Conservation (phyloP, 1,140 invertebrate genomes). For the Cherax quadricarinatus region DNA sequence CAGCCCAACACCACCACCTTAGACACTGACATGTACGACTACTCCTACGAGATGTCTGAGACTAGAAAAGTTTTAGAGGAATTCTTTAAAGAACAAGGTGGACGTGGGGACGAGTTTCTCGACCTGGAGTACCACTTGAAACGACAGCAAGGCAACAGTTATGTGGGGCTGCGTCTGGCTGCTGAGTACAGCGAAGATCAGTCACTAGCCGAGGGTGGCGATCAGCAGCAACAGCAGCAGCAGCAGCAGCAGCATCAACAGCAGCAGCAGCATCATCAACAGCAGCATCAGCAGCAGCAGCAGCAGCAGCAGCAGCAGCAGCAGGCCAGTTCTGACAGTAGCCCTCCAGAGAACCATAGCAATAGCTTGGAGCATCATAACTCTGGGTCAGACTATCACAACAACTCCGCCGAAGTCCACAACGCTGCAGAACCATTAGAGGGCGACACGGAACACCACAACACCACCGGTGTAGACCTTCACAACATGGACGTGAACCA, state of each 20-base stretch:
- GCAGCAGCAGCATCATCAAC: conserved; percentile 27
- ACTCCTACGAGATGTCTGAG: conserved; percentile 93
- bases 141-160: conserved; percentile 85
- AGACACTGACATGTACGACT: conserved; percentile 75
- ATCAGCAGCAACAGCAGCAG: conserved; percentile 20
- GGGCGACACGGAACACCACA: conserved; percentile 3
- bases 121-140: conserved; percentile 87
- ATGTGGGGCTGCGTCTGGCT: conserved; percentile 87
- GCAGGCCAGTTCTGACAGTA: conserved; percentile 16
- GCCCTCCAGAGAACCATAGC: conserved; percentile 47
- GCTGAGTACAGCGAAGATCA: conserved; percentile 79
- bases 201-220: conserved; percentile 49
- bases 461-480: conserved; percentile 24
- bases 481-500: conserved; percentile 9
- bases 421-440: background rate
- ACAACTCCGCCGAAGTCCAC: conserved; percentile 22
- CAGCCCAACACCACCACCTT: conserved; percentile 34
- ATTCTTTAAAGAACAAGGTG: conserved; percentile 88
- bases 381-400: conserved; percentile 40
- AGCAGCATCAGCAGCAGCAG: conserved; percentile 28
- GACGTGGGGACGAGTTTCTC: conserved; percentile 79
- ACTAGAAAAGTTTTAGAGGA: conserved; percentile 93
- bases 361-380: conserved; percentile 50
- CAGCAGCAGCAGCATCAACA: conserved; percentile 34
- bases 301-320: conserved; percentile 28